A percentile compares a stretch with the other conserved stretches of the same genome.
Conservation (phyloP, 2,888 invertebrate genomes). For the Drosophila monieri region DNA sequence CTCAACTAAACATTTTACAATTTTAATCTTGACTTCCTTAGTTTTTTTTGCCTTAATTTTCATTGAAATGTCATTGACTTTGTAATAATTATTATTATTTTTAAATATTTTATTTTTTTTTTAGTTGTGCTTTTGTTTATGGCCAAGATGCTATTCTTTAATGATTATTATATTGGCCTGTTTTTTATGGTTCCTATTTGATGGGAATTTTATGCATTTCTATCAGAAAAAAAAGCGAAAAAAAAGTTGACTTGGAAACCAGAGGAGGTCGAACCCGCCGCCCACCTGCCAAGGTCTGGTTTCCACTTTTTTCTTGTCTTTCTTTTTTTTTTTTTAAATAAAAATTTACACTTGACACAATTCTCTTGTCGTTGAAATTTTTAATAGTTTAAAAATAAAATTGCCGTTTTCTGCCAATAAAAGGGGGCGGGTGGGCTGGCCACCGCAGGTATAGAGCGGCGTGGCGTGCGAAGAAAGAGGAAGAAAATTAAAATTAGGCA, state of each 20-base stretch:
- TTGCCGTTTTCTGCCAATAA: constrained; percentile 62
- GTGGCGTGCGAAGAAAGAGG: constrained; percentile 63
- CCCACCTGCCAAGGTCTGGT: constrained; percentile 17
- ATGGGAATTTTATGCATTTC: constrained; percentile 34
- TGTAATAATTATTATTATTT: constrained; percentile 45
- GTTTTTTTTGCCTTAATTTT: constrained; percentile 13
- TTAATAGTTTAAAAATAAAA: constrained; percentile 72
- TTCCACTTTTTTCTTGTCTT: constrained; percentile 1
- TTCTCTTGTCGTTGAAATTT: constrained; percentile 51
- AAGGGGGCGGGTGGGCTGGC: constrained; percentile 1
- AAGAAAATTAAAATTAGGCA: constrained; percentile 79
- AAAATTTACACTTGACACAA: constrained; percentile 74
- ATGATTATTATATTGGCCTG: constrained; percentile 33
- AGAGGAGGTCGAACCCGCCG: constrained; percentile 11
- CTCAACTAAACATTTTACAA: constrained; percentile 5
- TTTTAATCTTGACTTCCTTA: constrained; percentile 7
- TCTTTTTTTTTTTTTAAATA: constrained; percentile 3
- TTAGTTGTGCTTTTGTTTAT: constrained; percentile 25
- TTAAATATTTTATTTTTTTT: constrained; percentile 23
- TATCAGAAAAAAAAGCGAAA: constrained; percentile 3
- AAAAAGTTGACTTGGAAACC: not conserved
- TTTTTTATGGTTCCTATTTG: constrained; percentile 29
- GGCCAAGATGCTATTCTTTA: constrained; percentile 19
- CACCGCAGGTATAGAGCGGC: not conserved
- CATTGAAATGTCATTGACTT: constrained; percentile 65